Evolutionary conservation across 2,113 vertebrate genomes (phyloP), one percentile per base, ranked within the genome.

Genomic region (Microcebus griseorufus): DNA sequence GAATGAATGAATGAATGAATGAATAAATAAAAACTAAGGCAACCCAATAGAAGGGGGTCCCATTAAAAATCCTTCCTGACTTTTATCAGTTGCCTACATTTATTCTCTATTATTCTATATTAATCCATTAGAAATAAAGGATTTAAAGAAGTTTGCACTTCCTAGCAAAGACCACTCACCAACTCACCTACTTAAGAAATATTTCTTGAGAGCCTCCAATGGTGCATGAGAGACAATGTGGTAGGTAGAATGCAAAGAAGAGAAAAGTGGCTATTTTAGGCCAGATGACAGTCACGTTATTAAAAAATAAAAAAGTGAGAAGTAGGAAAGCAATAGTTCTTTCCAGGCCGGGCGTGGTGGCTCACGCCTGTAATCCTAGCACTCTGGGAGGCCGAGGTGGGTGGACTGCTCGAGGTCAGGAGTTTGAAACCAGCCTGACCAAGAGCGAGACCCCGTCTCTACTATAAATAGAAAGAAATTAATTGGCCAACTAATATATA

Each of bases 61-160:
- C 39, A 67, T 83, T 91, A 83, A 96, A 90, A 93, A 83, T 34
- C n/a, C 51, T 86, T 85, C 83, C 62, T 89, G 65, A 81, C 60
- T 76, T 93, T 70, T 25, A 58, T 55, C 45, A 91, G 9, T 48
- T 87, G 14, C 29, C 80, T 78, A 45, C 3, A 53, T 79, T 92
- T 76, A 83, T 67, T 78, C 55, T 64, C 18, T 82, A 42, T 94
- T 84, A 34, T 88, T 96, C 25, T 55, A 9, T 23, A 23, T 81
- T 64, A 87, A 64, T 72, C 9, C 45, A 83, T 32, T 70, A 78
- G 60, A 96, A 90, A 65, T 29, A 87, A 53, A 34, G 22, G 64
- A 82, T 76, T 62, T 32, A 90, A 89, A 90, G 18, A 92, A 69
- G 18, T 37, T 20, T 86, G 9, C 9, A 83, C 78, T 78, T 89